These are phyloP conservation scores for Dermatemys mawii DNA, from an alignment of 2,113 vertebrate genomes.

Conservation along the genomic window DNA sequence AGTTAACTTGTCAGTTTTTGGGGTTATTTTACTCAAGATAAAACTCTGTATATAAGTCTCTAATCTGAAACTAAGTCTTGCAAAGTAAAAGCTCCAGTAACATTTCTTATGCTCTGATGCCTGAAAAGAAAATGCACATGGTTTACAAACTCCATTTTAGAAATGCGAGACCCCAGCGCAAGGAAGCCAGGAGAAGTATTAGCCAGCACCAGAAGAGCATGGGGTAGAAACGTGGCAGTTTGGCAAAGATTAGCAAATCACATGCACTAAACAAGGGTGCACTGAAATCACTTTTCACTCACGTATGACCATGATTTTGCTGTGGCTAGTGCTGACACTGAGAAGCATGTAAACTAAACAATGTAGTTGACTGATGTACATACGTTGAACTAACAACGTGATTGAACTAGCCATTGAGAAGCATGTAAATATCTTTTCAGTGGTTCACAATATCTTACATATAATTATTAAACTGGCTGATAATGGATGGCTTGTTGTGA, in stretches of 20 bases:
- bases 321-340: neutral
- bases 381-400: neutral
- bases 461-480: neutral
- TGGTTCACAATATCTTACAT: neutral
- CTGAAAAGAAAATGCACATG: no score
- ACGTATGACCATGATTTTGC: neutral
- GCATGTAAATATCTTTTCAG: neutral
- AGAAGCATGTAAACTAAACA: neutral
- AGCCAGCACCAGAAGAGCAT: neutral
- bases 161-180: neutral
- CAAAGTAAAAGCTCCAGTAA: neutral
- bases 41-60: neutral
- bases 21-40: neutral
- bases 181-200: neutral
- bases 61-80: neutral
- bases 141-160: neutral
- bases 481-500: slow-evolving; percentile 8
- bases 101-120: neutral
- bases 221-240: neutral
- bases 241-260: neutral
- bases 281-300: neutral
- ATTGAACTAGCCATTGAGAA: neutral
- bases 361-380: neutral
- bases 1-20: neutral
- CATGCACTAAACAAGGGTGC: neutral